Evolutionary conservation across 2,113 vertebrate genomes (phyloP).

Genomic region (Cnemophilus loriae): DNA sequence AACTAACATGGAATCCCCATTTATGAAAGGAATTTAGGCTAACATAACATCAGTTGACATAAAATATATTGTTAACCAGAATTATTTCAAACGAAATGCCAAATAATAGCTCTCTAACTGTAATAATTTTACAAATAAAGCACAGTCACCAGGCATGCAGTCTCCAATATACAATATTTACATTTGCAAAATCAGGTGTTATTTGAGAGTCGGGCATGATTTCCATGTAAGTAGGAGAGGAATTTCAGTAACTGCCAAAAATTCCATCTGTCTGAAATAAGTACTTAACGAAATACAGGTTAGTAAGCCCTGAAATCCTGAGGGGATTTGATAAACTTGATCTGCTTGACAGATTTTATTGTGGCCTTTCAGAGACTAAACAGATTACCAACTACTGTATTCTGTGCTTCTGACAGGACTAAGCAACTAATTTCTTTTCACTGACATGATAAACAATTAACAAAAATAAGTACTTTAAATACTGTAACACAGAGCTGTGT

Average conservation of each 20-base stretch:
- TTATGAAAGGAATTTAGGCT: neutral
- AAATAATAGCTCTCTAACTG: neutral
- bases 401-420: neutral
- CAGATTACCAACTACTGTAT: neutral
- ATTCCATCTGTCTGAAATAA: slow-evolving; percentile 31
- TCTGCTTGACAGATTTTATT: neutral
- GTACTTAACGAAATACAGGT: slow-evolving; percentile 22
- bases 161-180: neutral
- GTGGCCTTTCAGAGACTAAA: slow-evolving; percentile 9
- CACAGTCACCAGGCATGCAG: neutral
- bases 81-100: neutral
- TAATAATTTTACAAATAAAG: neutral
- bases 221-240: neutral
- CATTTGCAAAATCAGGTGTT: neutral
- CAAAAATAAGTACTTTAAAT: neutral
- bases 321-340: slow-evolving; percentile 13
- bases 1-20: neutral
- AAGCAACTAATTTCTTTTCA: neutral
- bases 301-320: slow-evolving; percentile 5
- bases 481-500: neutral
- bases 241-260: slow-evolving; percentile 32
- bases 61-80: neutral
- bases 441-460: neutral
- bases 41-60: neutral
- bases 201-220: neutral